These are phyloP conservation scores for Branchellion lobata DNA, from an alignment of 2,888 invertebrate species.

Conservation along the genomic window DNA sequence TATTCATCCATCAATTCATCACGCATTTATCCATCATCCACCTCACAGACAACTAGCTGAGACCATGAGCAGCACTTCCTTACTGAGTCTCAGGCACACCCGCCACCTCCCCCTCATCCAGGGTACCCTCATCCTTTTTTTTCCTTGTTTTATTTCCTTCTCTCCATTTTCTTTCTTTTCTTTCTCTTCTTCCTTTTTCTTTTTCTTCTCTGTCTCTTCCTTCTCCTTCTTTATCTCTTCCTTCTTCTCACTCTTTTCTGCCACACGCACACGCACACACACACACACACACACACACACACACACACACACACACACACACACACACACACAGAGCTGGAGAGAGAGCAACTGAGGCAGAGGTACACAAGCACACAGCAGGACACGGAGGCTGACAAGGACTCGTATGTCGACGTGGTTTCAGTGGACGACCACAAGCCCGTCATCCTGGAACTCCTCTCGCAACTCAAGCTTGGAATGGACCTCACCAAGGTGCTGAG, in stretches of 20 bases:
- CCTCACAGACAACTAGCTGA: background rate
- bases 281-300: slow-evolving; percentile 18
- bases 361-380: background rate
- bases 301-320: slow-evolving; percentile 25
- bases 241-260: too few relatives aligned
- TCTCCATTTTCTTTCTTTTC: too few relatives aligned
- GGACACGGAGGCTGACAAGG: slow-evolving; percentile 3
- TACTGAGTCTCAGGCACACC: too few relatives aligned
- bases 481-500: slow-evolving; percentile 64
- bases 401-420: background rate
- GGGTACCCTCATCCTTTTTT: background rate
- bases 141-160: background rate
- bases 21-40: background rate
- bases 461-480: slow-evolving; percentile 65
- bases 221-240: too few relatives aligned
- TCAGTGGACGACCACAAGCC: slow-evolving; percentile 62
- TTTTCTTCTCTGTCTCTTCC: too few relatives aligned
- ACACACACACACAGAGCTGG: slow-evolving; percentile 51
- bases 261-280: slow-evolving; percentile 17
- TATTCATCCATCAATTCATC: background rate
- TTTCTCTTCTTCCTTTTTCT: too few relatives aligned
- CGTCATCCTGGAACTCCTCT: slow-evolving; percentile 64
- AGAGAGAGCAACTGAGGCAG: background rate
- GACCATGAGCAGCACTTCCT: background rate
- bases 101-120: background rate